Evolutionary conservation across 2,113 vertebrate species (phyloP), one percentile per base, ranked within the genome.

Genomic region (Myxocyprinus asiaticus): DNA sequence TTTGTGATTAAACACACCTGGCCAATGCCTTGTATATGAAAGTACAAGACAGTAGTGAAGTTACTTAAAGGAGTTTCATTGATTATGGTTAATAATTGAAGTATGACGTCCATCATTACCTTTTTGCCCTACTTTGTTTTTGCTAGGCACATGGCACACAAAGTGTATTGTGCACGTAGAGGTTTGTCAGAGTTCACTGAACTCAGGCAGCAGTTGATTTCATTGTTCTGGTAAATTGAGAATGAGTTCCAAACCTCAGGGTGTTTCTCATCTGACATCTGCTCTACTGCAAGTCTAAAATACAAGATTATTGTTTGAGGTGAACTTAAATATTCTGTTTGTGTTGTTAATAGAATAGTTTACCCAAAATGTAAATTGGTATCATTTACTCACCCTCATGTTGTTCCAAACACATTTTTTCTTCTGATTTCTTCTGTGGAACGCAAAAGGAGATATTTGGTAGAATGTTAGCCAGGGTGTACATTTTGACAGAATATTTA

Each of bases 211-310:
- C 22, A 33, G 43, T 11, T 10, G 55, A 47, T 59, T 59, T 22
- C n/a, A 59, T 72, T 72, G 56, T 47, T 61, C 42, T 47, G 70
- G n/a, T 61, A 72, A 47, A 47, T 12, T 72, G 42, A 45, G 69
- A 59, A 17, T 6, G 53, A 14, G 22, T 72, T 72, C n/a, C n/a
- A 17, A 45, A 59, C 69, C 69, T 45, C 56, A 59, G 58, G 70
- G 55, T 47, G 9, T 12, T 61, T 4, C 43, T 73, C 55, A 59
- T 73, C 55, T 22, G 55, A 11, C 70, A 73, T 59, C 55, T 73
- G 70, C 70, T 73, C 43, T 59, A 11, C n/a, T 12, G 17, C 9
- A 6, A n/a, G 7, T 15, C 15, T 58, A 5, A 33, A 33, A 33
- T 7, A 72, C n/a, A 53, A 59, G 55, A 11, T 59, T 59, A 47